Conservation (phyloP, 2,797 vertebrate species). For the Pangasius macronema region DNA sequence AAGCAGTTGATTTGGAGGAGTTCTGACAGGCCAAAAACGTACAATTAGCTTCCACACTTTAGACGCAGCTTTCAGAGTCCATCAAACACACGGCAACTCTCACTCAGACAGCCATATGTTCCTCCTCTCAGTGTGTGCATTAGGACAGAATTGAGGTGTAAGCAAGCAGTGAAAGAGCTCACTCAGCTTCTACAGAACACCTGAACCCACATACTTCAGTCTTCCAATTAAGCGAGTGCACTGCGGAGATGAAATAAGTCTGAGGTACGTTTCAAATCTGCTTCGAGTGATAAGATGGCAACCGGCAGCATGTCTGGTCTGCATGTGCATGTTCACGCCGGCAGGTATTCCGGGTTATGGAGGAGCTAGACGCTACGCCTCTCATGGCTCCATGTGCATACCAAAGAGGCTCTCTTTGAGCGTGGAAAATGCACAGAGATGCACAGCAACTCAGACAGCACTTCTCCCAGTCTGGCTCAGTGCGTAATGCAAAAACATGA, state of each 20-base stretch:
- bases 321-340: conserved; percentile 39
- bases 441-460: conserved; percentile 35
- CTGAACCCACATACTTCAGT: conserved; percentile 55
- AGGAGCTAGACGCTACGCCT: conserved; percentile 36
- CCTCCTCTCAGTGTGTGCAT: not conserved
- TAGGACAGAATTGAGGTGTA: conserved; percentile 20
- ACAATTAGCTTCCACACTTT: conserved; percentile 38
- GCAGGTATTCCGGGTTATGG: conserved; percentile 35
- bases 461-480: conserved; percentile 11
- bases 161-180: conserved; percentile 34
- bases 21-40: conserved; percentile 22
- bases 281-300: conserved; percentile 65
- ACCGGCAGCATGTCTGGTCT: conserved; percentile 55
- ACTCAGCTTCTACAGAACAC: conserved; percentile 33
- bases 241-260: conserved; percentile 59
- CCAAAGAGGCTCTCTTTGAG: conserved; percentile 48
- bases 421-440: conserved; percentile 24
- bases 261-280: conserved; percentile 61
- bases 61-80: conserved; percentile 22
- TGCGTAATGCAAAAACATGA: conserved; percentile 7
- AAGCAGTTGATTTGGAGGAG: conserved; percentile 25
- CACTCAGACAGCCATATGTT: conserved; percentile 27
- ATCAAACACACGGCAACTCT: conserved; percentile 29
- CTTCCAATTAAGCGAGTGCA: conserved; percentile 64
- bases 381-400: conserved; percentile 41